Evolutionary conservation across 2,797 vertebrate species (phyloP), one percentile per base, ranked within the genome.

Genomic region (Borostomias antarcticus): DNA sequence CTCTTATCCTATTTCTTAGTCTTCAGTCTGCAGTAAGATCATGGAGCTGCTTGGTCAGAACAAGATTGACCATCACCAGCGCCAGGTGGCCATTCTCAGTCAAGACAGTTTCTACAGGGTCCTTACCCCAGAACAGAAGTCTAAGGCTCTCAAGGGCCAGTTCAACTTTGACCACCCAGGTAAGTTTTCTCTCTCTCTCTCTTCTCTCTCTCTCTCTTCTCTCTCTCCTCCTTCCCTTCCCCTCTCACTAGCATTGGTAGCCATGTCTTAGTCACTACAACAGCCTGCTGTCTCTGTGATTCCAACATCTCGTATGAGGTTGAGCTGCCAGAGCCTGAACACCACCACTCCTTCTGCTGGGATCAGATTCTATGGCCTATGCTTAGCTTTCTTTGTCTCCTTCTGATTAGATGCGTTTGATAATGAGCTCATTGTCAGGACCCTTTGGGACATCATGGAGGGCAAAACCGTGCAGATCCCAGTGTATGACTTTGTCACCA

Each of bases 91-190:
- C 58, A 98, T 96, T 26, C 92, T 99, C 74, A 98, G 97, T 85
- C 97, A 99, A 79, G 97, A 99, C 87, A 98, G 97, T 85, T 99
- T 99, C 91, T 99, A 98, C 87, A 93, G 90, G 0, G 96, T 94
- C 76, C 93, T 98, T 67, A 98, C 95, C 5, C 88, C 94, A 0
- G 97, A 99, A 78, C 97, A 99, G 91, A 98, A 98, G 82, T 92
- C 93, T 83, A 98, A 96, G 84, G 96, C 95, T 0, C 80, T 90
- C 15, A 98, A 96, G 87, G 97, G 97, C 79, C 97, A 99, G 73
- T 99, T 95, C 91, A 99, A 99, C 90, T 99, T 99, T 68, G 97
- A 99, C 86, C 97, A 99, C 88, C 97, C 97, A 88, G 96, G 97
- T 99, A 87, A 17, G 43, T 47, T 25, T 9, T 23, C 32, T 4